Conservation (phyloP, 2,113 vertebrate genomes). For the Accipiter virgatus region DNA sequence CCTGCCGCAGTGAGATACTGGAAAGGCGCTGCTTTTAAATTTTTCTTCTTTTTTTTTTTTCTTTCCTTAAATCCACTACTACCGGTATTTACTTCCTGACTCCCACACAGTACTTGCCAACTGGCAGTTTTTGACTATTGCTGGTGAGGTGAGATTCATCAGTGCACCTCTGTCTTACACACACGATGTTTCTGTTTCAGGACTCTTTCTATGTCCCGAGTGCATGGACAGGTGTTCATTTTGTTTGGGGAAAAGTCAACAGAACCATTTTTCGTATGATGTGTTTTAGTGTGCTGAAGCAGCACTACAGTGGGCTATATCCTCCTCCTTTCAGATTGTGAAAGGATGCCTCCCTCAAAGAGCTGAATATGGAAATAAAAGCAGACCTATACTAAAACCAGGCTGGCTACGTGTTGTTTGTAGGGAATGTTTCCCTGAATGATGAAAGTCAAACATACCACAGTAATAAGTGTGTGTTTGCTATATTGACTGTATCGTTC, state of each 20-base stretch:
- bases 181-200: conserved; percentile 58
- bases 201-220: conserved; percentile 62
- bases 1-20: conserved; percentile 59
- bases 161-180: not conserved
- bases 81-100: conserved; percentile 42
- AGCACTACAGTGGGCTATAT: conserved; percentile 86
- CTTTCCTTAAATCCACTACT: not conserved
- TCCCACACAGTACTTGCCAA: not conserved
- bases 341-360: conserved; percentile 61
- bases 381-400: conserved; percentile 70
- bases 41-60: not conserved
- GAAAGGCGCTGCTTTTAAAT: conserved; percentile 74
- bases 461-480: not conserved
- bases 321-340: conserved; percentile 89
- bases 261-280: not conserved
- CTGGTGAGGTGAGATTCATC: conserved; percentile 15
- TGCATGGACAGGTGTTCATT: conserved; percentile 19
- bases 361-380: conserved; percentile 79
- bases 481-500: not conserved
- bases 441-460: not conserved
- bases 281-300: conserved; percentile 78
- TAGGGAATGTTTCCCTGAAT: not conserved
- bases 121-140: not conserved
- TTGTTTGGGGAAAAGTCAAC: conserved; percentile 48
- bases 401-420: conserved; percentile 31